phyloP scores from a whole-genome alignment of 2,888 invertebrate species.

The Axea sp. region DNA sequence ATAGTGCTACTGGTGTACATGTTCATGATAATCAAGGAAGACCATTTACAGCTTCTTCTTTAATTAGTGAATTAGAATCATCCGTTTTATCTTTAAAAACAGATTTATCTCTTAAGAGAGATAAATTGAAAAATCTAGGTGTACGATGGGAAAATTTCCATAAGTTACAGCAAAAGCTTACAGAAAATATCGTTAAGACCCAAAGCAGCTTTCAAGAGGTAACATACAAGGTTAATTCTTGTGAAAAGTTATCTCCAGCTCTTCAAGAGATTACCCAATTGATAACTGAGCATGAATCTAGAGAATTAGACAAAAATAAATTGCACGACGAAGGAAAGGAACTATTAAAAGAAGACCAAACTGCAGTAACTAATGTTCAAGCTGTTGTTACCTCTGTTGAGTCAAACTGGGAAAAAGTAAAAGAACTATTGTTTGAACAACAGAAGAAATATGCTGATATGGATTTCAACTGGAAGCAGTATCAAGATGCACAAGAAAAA shows the following conservation, averaged over 20 bases:
- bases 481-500: conserved; percentile 86
- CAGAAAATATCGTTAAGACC: conserved; percentile 83
- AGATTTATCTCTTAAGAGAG: conserved; percentile 85
- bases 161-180: conserved; percentile 85
- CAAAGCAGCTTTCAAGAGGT: conserved; percentile 82
- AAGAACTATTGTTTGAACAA: conserved; percentile 86
- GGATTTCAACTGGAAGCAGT: conserved; percentile 86
- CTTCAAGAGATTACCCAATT: conserved; percentile 81
- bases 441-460: conserved; percentile 87
- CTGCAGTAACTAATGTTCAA: conserved; percentile 89
- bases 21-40: conserved; percentile 86
- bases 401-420: conserved; percentile 89
- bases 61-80: conserved; percentile 87
- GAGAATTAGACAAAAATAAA: conserved; percentile 84
- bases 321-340: conserved; percentile 89
- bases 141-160: conserved; percentile 90
- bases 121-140: conserved; percentile 85
- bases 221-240: conserved; percentile 80
- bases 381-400: conserved; percentile 89
- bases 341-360: conserved; percentile 90
- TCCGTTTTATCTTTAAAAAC: conserved; percentile 85
- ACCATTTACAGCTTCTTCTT: conserved; percentile 86
- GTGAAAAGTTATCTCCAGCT: conserved; percentile 80
- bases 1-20: conserved; percentile 84
- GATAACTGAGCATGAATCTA: conserved; percentile 81